These are phyloP conservation scores for Brachionus manjavacas DNA, from an alignment of 1,140 invertebrate species.

Conservation along the genomic window DNA sequence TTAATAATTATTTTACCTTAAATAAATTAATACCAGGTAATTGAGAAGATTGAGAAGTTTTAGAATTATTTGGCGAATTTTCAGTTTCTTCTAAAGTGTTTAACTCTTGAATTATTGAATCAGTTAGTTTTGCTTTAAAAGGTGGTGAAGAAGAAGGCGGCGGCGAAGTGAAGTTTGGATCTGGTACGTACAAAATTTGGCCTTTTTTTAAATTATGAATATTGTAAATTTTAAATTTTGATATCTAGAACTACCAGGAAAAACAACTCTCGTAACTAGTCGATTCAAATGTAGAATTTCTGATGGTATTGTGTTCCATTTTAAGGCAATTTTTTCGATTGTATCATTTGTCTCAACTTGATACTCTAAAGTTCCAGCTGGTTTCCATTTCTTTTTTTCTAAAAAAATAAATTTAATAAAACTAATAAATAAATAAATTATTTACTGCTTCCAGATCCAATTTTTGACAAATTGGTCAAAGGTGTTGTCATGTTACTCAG, in stretches of 20 bases:
- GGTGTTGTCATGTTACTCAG: neutral
- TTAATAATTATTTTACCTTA: too few relatives aligned
- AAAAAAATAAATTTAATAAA: neutral
- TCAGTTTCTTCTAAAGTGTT: neutral
- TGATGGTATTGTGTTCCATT: constrained; percentile 39
- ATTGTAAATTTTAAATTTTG: neutral
- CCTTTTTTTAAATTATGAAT: neutral
- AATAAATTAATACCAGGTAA: constrained; percentile 9
- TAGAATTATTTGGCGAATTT: neutral
- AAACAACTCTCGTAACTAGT: constrained; percentile 25
- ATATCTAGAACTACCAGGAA: neutral
- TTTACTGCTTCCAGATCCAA: neutral
- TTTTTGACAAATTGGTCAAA: neutral
- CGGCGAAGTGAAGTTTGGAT: constrained; percentile 20
- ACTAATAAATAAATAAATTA: neutral
- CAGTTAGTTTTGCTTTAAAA: neutral
- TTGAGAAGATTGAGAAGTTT: too few relatives aligned
- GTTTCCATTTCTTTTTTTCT: constrained; percentile 5
- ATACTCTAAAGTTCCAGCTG: constrained; percentile 33
- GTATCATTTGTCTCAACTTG: constrained; percentile 13
- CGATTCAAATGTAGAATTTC: constrained; percentile 36
- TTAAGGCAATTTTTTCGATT: constrained; percentile 37
- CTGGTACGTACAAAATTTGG: constrained; percentile 1
- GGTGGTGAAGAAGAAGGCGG: neutral
- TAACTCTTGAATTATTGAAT: constrained; percentile 10